Base-by-base conservation (phyloP, 2,888 invertebrate genomes). In the Spisula solida region DNA sequence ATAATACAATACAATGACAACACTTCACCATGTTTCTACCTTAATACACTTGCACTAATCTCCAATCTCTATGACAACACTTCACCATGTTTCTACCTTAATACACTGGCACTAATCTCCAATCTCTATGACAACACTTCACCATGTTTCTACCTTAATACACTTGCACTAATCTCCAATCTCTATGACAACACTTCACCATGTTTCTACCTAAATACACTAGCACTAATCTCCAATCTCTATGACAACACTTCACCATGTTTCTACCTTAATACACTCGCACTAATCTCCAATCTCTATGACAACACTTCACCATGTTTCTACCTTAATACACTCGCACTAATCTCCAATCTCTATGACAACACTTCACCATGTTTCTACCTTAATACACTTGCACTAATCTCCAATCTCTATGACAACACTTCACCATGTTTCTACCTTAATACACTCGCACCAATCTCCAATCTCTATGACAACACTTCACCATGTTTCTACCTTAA, bases 91-190 rank as follows among this genome's bases (percentile, higher is more conserved):
- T 56, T 20, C 16, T 14, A 70, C 14, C 12, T 29, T n/a, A 31
- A 31, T 70, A 29, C 56, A n/a, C 4, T 31, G n/a, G n/a, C 29
- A 29, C 70, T 70, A 70, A 70, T 70, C 70, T 10, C 10, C 1
- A n/a, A 70, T 70, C 29, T 70, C 29, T n/a, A 70, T 70, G 29
- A 70, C 29, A 31, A 70, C 29, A 70, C 29, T 70, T 56, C n/a
- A 6, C 20, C 56, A 70, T 29, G 29, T 4, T 56, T 20, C 16
- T 14, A 70, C 14, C 12, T 29, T n/a, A 31, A 31, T 70, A 29
- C 56, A n/a, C 4, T 31, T n/a, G n/a, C 29, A 29, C 70, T 70
- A 70, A 70, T 70, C 70, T 10, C 10, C 1, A n/a, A 70, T 70
- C 29, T 70, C 29, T n/a, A 70, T 70, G 29, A 70, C 29, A 31